Base-by-base conservation (phyloP, 2,113 vertebrate species). In the Gavia stellata region DNA sequence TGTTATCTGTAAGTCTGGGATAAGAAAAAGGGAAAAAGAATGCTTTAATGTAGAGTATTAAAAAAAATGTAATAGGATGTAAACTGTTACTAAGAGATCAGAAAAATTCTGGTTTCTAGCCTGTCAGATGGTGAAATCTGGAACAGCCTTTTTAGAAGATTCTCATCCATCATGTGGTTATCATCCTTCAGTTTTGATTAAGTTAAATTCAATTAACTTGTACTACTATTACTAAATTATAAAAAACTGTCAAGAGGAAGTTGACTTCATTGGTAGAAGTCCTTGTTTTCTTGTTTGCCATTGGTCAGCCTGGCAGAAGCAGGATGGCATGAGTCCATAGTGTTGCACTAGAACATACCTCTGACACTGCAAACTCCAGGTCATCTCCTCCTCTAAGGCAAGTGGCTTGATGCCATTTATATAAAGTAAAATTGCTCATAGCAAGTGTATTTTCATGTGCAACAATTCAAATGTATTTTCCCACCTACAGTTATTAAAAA, bases 1-100 rank as follows among this genome's bases (percentile, higher is more conserved):
- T 81, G 4, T 81, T 82, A 36, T 61, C 10, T 53, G 0, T 36
- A 73, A 0, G 1, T 34, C 34, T 58, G 17, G 2, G 5, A 13
- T 38, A 45, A 77, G 14, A 15, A 73, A 49, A 16, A 31, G 25
- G 18, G 18, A 31, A 83, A 88, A 91, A 34, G 0, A 61, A 47
- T 62, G 13, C 3, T 73, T 82, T 47, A 44, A 52, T 63, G 68
- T 78, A 74, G 5, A 31, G 8, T 42, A 38, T 10, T 40, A 67
- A 71, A 86, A 88, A 59, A 9, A 7, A 58, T 10, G 11, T 29
- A 81, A 53, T 29, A 25, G 11, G 8, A 58, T 71, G 25, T 10
- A 83, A 91, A 40, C 4, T 28, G 7, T 38, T 86, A 86, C 65
- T 61, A 68, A 86, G 49, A 91, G 18, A 89, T 73, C 59, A 92